Conservation (phyloP, 1,140 invertebrate genomes). For the Gryon sp. region DNA sequence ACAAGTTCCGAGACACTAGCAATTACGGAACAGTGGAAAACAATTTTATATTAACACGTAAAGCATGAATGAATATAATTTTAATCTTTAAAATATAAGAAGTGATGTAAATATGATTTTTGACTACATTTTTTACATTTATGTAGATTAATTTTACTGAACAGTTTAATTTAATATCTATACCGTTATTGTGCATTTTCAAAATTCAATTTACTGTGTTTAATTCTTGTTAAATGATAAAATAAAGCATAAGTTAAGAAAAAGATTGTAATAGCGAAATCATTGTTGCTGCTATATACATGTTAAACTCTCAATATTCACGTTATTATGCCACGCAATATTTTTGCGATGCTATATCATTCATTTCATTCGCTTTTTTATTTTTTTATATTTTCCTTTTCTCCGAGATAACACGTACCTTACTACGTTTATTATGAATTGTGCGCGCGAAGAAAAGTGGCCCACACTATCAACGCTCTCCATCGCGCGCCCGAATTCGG, state of each 20-base stretch:
- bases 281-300: conserved; percentile 9
- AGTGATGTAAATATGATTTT: no score
- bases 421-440: conserved; percentile 49
- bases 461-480: conserved; percentile 20
- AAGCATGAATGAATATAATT: no score
- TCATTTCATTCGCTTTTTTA: conserved; percentile 10
- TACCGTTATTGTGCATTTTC: neutral
- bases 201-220: conserved; percentile 10
- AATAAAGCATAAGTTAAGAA: conserved; percentile 26
- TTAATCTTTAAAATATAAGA: no score
- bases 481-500: conserved; percentile 35
- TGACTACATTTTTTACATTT: no score
- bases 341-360: conserved; percentile 27
- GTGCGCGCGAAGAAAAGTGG: conserved; percentile 28
- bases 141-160: no score
- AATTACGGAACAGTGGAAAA: neutral
- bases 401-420: conserved; percentile 35
- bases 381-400: conserved; percentile 15
- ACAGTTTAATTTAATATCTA: no score
- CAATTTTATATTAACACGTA: neutral
- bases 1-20: neutral
- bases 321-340: conserved; percentile 42
- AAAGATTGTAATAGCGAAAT: conserved; percentile 32
- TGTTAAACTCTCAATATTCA: conserved; percentile 49
- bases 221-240: neutral